These are phyloP conservation scores for Pseudonaja textilis DNA, from an alignment of 2,113 vertebrate genomes.

Conservation along the genomic window DNA sequence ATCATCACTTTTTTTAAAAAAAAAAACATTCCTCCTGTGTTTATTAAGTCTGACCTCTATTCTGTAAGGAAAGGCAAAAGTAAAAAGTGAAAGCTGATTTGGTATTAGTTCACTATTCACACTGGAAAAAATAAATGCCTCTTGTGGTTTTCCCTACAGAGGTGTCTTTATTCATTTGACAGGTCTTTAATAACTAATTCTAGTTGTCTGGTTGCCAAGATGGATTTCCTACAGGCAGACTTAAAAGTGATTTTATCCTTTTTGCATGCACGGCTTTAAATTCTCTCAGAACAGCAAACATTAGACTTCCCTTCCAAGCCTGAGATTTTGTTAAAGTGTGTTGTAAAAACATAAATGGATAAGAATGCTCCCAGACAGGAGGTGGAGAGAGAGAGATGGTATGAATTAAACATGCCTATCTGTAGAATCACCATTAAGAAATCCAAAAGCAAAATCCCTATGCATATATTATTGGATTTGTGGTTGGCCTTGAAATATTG, in stretches of 20 bases:
- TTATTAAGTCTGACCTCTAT: conserved; percentile 73
- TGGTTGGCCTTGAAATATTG: not conserved
- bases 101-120: conserved; percentile 75
- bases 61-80: conserved; percentile 67
- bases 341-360: conserved; percentile 67
- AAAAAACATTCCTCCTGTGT: conserved; percentile 53
- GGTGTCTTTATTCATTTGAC: conserved; percentile 81
- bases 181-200: conserved; percentile 89
- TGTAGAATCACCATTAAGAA: conserved; percentile 30
- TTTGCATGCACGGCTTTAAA: conserved; percentile 87
- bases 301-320: conserved; percentile 76
- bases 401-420: conserved; percentile 45
- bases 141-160: conserved; percentile 80
- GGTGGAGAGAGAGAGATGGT: conserved; percentile 40
- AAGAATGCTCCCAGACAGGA: not conserved
- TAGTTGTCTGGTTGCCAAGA: conserved; percentile 81
- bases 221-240: conserved; percentile 83
- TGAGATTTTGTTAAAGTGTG: conserved; percentile 70
- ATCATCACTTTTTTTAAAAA: conserved; percentile 54
- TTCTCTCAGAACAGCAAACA: conserved; percentile 87
- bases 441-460: not conserved
- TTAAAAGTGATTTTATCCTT: conserved; percentile 88
- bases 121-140: conserved; percentile 77
- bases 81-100: conserved; percentile 79
- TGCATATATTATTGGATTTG: not conserved